phyloP scores from a whole-genome alignment of 2,797 vertebrate species.

The Gila robusta region DNA sequence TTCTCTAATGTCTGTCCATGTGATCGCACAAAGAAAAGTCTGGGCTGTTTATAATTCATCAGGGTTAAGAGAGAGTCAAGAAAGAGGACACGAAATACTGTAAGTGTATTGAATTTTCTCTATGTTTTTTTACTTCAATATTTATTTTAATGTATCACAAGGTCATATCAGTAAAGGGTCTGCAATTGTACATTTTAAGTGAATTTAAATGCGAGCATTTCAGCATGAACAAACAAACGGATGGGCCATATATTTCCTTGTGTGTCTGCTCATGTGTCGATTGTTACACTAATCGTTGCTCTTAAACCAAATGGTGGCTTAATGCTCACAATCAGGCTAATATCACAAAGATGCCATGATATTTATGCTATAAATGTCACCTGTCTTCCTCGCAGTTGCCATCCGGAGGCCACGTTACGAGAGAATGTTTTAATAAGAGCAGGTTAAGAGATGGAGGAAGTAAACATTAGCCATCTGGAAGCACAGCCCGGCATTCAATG shows the following conservation, averaged over 20 bases:
- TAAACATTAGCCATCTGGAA: constrained; percentile 50
- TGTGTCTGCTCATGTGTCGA: constrained; percentile 39
- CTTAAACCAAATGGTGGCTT: constrained; percentile 29
- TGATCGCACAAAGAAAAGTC: background rate
- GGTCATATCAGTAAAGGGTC: constrained; percentile 8
- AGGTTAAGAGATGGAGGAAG: constrained; percentile 38
- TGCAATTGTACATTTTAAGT: background rate
- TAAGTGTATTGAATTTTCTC: constrained; percentile 10
- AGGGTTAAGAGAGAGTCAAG: constrained; percentile 12
- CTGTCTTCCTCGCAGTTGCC: constrained; percentile 17
- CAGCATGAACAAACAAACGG: constrained; percentile 1
- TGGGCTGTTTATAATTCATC: background rate
- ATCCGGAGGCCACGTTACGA: constrained; percentile 27
- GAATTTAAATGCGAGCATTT: background rate
- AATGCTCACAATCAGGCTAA: constrained; percentile 26
- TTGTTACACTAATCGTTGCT: constrained; percentile 12
- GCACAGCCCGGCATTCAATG: constrained; percentile 5
- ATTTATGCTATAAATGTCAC: constrained; percentile 45
- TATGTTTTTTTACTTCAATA: constrained; percentile 29
- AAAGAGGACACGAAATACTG: constrained; percentile 24
- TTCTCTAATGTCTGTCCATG: constrained; percentile 22
- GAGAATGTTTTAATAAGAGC: constrained; percentile 40
- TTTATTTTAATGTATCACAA: background rate
- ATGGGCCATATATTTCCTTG: background rate
- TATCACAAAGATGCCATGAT: constrained; percentile 21